Conservation (phyloP, 2,797 vertebrate genomes). For the Hoplostethus mediterraneus region DNA sequence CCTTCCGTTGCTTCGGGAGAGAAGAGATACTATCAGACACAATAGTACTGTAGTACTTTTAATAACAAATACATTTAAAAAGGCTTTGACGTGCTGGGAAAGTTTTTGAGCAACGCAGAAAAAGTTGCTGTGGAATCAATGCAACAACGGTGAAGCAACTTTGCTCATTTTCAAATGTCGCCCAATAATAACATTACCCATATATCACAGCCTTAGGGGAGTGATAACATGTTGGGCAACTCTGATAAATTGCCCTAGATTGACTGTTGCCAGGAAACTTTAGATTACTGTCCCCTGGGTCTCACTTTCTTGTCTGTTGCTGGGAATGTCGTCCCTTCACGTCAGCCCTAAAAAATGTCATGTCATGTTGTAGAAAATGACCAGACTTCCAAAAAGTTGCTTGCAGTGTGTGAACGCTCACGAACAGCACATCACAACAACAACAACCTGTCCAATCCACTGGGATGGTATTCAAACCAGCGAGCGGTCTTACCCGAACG, state of each 20-base stretch:
- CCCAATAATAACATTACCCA: too few relatives aligned
- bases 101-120: background rate
- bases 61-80: background rate
- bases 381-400: background rate
- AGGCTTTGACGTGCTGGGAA: background rate
- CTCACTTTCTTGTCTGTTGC: background rate
- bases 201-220: too few relatives aligned
- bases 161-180: too few relatives aligned
- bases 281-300: background rate
- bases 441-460: background rate
- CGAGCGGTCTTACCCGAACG: conserved; percentile 80
- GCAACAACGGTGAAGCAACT: too few relatives aligned
- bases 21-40: background rate
- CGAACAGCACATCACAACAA: background rate
- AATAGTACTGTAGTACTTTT: background rate
- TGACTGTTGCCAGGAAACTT: background rate
- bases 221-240: too few relatives aligned
- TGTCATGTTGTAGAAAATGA: too few relatives aligned
- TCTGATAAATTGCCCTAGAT: too few relatives aligned
- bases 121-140: background rate
- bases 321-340: background rate
- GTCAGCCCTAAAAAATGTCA: too few relatives aligned
- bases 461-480: background rate
- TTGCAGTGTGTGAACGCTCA: background rate
- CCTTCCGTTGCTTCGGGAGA: conserved; percentile 90